Base-by-base conservation (phyloP, 2,888 invertebrate genomes). In the Sisyra terminalis region DNA sequence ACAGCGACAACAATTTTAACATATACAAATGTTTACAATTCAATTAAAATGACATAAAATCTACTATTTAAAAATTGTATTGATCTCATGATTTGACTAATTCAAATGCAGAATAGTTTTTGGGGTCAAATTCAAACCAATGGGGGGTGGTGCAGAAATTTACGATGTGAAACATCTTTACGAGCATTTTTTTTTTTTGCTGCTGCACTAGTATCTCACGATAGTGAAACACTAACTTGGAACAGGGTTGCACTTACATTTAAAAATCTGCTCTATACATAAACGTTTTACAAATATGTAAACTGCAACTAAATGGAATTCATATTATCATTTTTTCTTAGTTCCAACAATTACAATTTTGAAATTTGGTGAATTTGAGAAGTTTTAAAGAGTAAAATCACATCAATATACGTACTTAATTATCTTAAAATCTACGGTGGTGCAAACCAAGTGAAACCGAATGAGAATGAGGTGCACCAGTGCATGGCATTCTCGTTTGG, bases 391-490 rank as follows among this genome's bases (percentile, higher is more conserved):
- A 43, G 32, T 43, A 47, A 45, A 47, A 47, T 47, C 47, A 47
- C 47, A 47, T 47, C 45, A 41, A 47, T 47, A 45, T 45, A 41
- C 47, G 45, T 45, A 47, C 42, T 40, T 18, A 34, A 42, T n/a
- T 37, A 44, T 42, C 39, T 44, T 37, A 45, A 42, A 42, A 45
- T 45, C 41, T 40, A 46, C 44, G 45, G 40, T 45, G 44, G 46
- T 40, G 43, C 40, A 24, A 44, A 44, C 47, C 46, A 47, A 37
- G 38, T 36, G 42, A 43, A 45, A 46, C 41, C 45, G 32, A 24
- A 24, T 24, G 24, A 24, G 24, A 24, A 24, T 44, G 30, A n/a
- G 42, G 11, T 29, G 36, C 7, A 44, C 43, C 41, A 32, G 43
- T 37, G 15, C 40, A 40, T 43, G 43, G 39, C 40, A 43, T 29